Conservation (phyloP, 2,888 invertebrate species). For the Uloborus plumipes region DNA sequence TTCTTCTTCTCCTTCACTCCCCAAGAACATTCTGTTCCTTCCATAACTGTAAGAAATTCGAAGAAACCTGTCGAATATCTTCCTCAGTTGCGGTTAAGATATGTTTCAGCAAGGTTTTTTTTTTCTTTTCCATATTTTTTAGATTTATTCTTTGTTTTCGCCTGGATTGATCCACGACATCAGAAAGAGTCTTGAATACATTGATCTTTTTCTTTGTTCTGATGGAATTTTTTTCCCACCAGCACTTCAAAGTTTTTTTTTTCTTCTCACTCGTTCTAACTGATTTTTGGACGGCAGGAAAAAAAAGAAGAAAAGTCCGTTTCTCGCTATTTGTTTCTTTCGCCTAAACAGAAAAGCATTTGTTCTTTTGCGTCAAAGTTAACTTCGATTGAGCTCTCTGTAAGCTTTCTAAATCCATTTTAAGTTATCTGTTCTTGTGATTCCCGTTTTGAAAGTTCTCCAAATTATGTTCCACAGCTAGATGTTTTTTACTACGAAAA, state of each 20-base stretch:
- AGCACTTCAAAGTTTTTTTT: background rate
- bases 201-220: no score
- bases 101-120: conserved; percentile 31
- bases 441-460: background rate
- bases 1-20: background rate
- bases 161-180: conserved; percentile 48
- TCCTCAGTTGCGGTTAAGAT: conserved; percentile 56
- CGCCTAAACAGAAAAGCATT: conserved; percentile 35
- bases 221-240: conserved; percentile 15
- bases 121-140: conserved; percentile 6
- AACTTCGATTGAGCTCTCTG: conserved; percentile 51
- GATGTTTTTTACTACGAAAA: background rate
- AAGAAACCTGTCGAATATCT: conserved; percentile 49
- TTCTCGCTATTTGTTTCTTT: conserved; percentile 16
- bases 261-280: background rate
- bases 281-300: background rate
- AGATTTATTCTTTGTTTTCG: conserved; percentile 57
- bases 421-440: background rate
- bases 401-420: conserved; percentile 55
- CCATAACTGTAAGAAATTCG: conserved; percentile 56
- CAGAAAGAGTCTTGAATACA: conserved; percentile 4
- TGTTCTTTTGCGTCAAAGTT: conserved; percentile 41
- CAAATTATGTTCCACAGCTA: background rate
- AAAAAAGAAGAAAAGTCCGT: conserved; percentile 12
- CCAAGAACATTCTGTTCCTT: background rate